Percentiles rank a stretch among this genome's conserved stretches.
These are phyloP conservation scores for Penaeus vannamei DNA, from an alignment of 1,140 invertebrate species.

Conservation along the genomic window DNA sequence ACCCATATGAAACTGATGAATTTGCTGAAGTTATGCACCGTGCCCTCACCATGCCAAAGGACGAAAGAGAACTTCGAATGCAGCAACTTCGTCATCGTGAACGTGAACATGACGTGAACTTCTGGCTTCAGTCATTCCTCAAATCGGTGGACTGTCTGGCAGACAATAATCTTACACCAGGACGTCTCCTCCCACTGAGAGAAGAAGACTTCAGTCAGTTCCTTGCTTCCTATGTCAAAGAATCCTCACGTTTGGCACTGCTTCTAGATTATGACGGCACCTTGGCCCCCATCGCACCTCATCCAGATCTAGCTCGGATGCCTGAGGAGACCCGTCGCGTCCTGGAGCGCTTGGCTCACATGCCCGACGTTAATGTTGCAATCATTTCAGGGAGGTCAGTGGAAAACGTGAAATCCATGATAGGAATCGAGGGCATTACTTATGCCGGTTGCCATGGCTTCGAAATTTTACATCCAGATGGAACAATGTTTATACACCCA, in stretches of 20 bases:
- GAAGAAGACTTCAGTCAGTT: constrained; percentile 71
- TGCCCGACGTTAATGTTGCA: constrained; percentile 89
- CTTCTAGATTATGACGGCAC: constrained; percentile 93
- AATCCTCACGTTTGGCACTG: constrained; percentile 86
- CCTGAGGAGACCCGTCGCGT: constrained; percentile 89
- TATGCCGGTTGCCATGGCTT: constrained; percentile 93
- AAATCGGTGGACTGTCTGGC: constrained; percentile 70
- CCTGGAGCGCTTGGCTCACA: constrained; percentile 85
- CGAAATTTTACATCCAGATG: constrained; percentile 90
- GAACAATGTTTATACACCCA: constrained; percentile 90
- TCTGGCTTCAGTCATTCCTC: constrained; percentile 90
- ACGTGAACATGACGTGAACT: constrained; percentile 83
- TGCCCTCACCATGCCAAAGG: constrained; percentile 90
- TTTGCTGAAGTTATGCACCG: constrained; percentile 88
- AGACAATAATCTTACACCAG: constrained; percentile 70
- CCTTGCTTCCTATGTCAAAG: constrained; percentile 83
- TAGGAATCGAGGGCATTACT: constrained; percentile 89
- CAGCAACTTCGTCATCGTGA: constrained; percentile 86
- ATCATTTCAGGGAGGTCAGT: constrained; percentile 90
- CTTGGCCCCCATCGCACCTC: constrained; percentile 87
- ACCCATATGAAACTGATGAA: constrained; percentile 90
- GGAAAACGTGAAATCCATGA: constrained; percentile 90
- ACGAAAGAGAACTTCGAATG: constrained; percentile 89
- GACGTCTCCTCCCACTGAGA: constrained; percentile 78
- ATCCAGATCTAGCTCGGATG: constrained; percentile 88